phyloP scores from a whole-genome alignment of 2,113 vertebrate genomes.

The Aleadryas rufinucha region DNA sequence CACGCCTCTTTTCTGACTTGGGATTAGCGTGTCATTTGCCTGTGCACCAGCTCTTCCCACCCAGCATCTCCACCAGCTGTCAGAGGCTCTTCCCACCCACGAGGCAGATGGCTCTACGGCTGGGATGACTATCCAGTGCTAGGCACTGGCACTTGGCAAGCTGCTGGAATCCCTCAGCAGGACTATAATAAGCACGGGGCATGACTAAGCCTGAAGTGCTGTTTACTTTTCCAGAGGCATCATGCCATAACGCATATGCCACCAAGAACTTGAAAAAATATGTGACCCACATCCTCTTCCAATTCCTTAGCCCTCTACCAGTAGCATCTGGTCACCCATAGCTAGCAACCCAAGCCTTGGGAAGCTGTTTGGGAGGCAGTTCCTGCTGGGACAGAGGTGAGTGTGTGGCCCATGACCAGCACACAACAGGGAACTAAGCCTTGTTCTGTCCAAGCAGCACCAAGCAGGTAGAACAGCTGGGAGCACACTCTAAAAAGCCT shows the following conservation, averaged over 20 bases:
- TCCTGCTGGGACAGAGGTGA: neutral
- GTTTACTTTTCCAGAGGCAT: neutral
- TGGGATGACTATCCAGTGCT: neutral
- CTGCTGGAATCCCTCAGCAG: neutral
- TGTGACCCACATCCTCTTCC: neutral
- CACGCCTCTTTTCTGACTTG: rapidly evolving
- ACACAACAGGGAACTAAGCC: neutral
- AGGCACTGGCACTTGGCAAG: neutral
- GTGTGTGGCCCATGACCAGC: rapidly evolving
- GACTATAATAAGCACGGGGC: constrained; percentile 2
- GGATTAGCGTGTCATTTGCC: neutral
- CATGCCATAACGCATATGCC: neutral
- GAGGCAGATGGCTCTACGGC: neutral
- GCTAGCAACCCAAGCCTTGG: neutral
- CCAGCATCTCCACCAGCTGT: neutral
- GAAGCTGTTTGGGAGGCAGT: neutral
- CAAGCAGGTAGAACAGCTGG: neutral
- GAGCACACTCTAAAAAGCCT: neutral
- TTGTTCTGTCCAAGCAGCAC: neutral
- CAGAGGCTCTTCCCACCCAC: neutral
- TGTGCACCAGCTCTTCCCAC: neutral
- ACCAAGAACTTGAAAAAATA: neutral
- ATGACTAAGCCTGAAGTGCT: neutral
- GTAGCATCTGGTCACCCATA: neutral
- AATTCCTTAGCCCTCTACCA: neutral